phyloP scores from a whole-genome alignment of 2,888 invertebrate genomes.

The Scelioninae gen. 1 region DNA sequence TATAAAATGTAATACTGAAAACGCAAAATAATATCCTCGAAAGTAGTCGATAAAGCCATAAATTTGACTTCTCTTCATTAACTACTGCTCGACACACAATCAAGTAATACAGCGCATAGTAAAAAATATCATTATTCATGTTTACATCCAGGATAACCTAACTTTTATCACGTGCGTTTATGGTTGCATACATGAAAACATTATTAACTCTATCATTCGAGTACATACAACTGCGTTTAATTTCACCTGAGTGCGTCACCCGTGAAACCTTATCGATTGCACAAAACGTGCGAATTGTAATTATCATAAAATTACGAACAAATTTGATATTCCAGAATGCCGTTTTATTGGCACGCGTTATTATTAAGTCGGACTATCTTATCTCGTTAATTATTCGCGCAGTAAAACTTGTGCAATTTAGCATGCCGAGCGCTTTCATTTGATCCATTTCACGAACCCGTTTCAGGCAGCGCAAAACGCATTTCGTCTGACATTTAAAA shows the following conservation, averaged over 20 bases:
- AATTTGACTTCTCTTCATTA: constrained; percentile 20
- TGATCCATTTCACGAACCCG: constrained; percentile 44
- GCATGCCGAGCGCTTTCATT: constrained; percentile 34
- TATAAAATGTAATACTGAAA: too few species aligned
- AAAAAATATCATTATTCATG: constrained; percentile 11
- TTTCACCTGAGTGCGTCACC: constrained; percentile 49
- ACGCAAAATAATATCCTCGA: not conserved
- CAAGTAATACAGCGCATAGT: not conserved
- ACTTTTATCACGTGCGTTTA: constrained; percentile 27
- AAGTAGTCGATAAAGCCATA: constrained; percentile 8
- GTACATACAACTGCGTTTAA: constrained; percentile 20
- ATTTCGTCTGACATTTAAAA: constrained; percentile 35
- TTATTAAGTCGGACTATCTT: constrained; percentile 48
- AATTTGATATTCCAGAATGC: constrained; percentile 56
- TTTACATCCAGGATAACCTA: constrained; percentile 11
- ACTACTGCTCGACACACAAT: not conserved
- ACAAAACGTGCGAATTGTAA: constrained; percentile 52
- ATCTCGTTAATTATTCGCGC: constrained; percentile 57
- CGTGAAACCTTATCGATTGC: constrained; percentile 32
- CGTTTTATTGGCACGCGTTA: constrained; percentile 53
- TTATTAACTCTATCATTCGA: constrained; percentile 20
- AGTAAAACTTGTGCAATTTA: constrained; percentile 39
- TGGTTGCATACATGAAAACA: constrained; percentile 9
- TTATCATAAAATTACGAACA: constrained; percentile 57
- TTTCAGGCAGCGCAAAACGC: constrained; percentile 6